These are phyloP conservation scores for Micropterix aruncella DNA, from an alignment of 2,888 invertebrate genomes.

Conservation along the genomic window DNA sequence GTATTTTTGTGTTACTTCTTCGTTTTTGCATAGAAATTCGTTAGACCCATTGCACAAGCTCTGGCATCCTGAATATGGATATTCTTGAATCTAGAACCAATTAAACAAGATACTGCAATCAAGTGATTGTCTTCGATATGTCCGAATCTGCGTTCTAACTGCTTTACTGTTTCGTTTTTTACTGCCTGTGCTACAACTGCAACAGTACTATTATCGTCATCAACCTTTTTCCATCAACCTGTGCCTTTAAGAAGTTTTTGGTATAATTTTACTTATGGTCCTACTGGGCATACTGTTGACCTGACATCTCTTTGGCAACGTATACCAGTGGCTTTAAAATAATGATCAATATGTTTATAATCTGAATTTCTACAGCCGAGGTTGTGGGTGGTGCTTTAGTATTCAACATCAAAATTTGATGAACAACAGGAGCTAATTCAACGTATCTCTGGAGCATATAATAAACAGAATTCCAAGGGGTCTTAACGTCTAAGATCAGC, in stretches of 20 bases:
- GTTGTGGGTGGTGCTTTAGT: slow-evolving; percentile 11
- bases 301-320: slow-evolving; percentile 14
- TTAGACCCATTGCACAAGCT: slow-evolving; percentile 11
- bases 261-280: slow-evolving; percentile 14
- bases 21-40: too few relatives aligned
- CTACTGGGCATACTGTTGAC: slow-evolving; percentile 13
- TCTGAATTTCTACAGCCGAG: slow-evolving; percentile 11
- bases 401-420: slow-evolving; percentile 11
- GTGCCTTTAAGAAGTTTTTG: slow-evolving; percentile 11
- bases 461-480: slow-evolving; percentile 11
- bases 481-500: slow-evolving; percentile 12
- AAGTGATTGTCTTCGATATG: slow-evolving; percentile 11
- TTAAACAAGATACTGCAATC: slow-evolving; percentile 10
- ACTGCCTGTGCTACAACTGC: slow-evolving; percentile 4
- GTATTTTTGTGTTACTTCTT: too few relatives aligned
- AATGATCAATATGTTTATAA: slow-evolving; percentile 15
- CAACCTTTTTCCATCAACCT: slow-evolving; percentile 8
- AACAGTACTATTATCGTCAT: slow-evolving; percentile 4
- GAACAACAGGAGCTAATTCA: slow-evolving; percentile 7
- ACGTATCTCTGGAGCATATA: slow-evolving; percentile 11
- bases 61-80: slow-evolving; percentile 11
- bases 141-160: slow-evolving; percentile 12
- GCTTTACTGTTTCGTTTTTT: slow-evolving; percentile 8
- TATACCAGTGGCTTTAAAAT: slow-evolving; percentile 13
- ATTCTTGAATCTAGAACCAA: slow-evolving; percentile 12